These are phyloP conservation scores for Protaetia brevitarsis DNA, from an alignment of 1,140 invertebrate genomes.

Conservation along the genomic window DNA sequence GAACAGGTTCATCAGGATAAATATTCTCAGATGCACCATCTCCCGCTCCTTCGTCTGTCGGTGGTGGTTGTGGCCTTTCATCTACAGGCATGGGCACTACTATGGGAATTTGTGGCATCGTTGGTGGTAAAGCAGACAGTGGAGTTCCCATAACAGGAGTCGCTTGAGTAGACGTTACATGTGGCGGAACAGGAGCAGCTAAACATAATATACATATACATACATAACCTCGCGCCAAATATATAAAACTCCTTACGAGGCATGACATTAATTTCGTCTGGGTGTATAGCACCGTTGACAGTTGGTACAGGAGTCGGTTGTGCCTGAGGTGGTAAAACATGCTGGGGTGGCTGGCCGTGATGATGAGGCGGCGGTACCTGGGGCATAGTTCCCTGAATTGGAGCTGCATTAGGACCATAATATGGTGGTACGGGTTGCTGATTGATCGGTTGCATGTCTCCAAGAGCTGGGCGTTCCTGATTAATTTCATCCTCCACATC, in stretches of 20 bases:
- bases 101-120: conserved; percentile 26
- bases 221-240: not conserved
- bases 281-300: conserved; percentile 49
- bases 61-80: not conserved
- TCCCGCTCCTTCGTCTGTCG: conserved; percentile 27
- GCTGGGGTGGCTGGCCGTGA: conserved; percentile 44
- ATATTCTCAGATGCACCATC: conserved; percentile 25
- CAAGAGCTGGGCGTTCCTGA: conserved; percentile 34
- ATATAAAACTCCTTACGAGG: conserved; percentile 33
- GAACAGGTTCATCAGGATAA: conserved; percentile 21
- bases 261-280: conserved; percentile 43
- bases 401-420: conserved; percentile 34
- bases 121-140: conserved; percentile 21
- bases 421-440: conserved; percentile 32
- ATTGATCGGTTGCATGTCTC: conserved; percentile 41
- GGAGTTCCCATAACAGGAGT: conserved; percentile 28
- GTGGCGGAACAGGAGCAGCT: conserved; percentile 33
- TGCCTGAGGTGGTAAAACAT: conserved; percentile 41
- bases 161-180: conserved; percentile 27
- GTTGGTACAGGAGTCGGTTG: conserved; percentile 43
- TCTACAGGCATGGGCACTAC: conserved; percentile 20
- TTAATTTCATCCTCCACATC: conserved; percentile 60
- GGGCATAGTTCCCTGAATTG: conserved; percentile 39
- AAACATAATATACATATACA: conserved; percentile 9
- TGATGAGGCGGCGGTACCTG: conserved; percentile 39